Evolutionary conservation across 2,113 vertebrate genomes (phyloP).

Genomic region (Channa maculata): DNA sequence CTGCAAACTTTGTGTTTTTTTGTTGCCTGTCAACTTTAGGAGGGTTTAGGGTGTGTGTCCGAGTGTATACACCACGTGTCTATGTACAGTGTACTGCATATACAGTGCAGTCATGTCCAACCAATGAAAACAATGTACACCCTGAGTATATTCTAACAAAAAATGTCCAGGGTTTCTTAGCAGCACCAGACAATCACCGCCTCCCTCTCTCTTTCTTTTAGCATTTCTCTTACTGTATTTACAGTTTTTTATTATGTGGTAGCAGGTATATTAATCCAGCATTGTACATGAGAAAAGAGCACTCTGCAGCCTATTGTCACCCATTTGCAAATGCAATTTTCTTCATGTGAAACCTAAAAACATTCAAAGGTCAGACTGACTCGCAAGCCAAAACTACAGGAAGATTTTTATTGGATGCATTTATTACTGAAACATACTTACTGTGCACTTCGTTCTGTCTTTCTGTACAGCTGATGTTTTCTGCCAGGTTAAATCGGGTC

Average conservation of each 20-base stretch:
- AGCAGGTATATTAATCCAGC: background rate
- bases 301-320: no score
- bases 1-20: background rate
- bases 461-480: background rate
- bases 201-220: background rate
- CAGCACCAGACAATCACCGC: conserved; percentile 73
- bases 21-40: background rate
- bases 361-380: conserved; percentile 8
- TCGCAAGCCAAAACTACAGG: conserved; percentile 45
- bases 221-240: no score
- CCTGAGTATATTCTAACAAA: conserved; percentile 5
- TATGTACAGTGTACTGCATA: background rate
- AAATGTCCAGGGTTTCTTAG: conserved; percentile 40
- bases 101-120: conserved; percentile 12
- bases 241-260: background rate
- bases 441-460: background rate
- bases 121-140: conserved; percentile 28
- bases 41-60: conserved; percentile 2
- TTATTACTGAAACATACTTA: background rate
- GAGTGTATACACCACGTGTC: background rate
- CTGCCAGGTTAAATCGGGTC: conserved; percentile 10
- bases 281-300: background rate
- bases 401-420: conserved; percentile 29
- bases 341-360: conserved; percentile 4
- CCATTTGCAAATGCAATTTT: no score